These are phyloP conservation scores for Paradoxurus hermaphroditus DNA, from an alignment of 2,113 vertebrate genomes.

Conservation along the genomic window DNA sequence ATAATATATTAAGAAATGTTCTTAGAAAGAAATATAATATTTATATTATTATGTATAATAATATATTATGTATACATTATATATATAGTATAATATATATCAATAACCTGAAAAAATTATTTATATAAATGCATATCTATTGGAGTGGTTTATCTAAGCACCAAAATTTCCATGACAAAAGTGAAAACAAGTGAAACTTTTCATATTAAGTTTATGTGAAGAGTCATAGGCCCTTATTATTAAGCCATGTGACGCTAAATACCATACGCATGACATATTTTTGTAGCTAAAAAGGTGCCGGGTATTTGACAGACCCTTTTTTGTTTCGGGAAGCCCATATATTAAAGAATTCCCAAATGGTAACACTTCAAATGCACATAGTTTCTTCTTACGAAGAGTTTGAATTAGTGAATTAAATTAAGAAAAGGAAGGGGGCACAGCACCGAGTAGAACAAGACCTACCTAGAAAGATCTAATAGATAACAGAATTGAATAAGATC, in stretches of 20 bases:
- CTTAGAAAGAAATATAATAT: too few relatives aligned
- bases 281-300: not conserved
- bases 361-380: not conserved
- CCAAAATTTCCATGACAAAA: not conserved
- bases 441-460: not conserved
- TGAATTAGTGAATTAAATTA: not conserved
- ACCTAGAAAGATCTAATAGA: not conserved
- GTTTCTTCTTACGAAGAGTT: not conserved
- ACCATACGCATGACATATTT: not conserved
- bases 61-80: not conserved
- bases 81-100: not conserved
- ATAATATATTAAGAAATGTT: too few relatives aligned
- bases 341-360: not conserved
- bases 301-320: not conserved
- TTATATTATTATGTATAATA: too few relatives aligned
- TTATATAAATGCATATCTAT: not conserved
- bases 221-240: not conserved
- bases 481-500: conserved; percentile 18
- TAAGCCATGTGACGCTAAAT: not conserved
- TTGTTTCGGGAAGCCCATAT: not conserved
- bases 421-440: not conserved
- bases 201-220: not conserved
- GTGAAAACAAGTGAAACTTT: not conserved
- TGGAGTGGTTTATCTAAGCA: not conserved
- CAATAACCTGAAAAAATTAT: not conserved